phyloP scores from a whole-genome alignment of 1,140 invertebrate genomes.

The Aricia agestis region DNA sequence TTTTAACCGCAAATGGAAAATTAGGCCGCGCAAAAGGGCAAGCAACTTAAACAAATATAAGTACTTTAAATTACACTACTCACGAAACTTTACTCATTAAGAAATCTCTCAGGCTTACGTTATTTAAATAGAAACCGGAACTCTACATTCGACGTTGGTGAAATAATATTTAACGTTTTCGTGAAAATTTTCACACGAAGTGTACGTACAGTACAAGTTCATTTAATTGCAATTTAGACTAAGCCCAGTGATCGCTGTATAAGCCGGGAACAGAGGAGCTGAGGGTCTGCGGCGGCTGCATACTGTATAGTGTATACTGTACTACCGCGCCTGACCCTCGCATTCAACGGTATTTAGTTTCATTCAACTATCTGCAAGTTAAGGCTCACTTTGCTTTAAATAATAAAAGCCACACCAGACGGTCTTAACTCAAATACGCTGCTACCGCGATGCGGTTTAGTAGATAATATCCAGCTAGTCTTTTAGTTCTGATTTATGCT shows the following conservation, averaged over 20 bases:
- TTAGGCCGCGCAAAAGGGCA: not conserved
- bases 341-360: slow-evolving; percentile 39
- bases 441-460: not conserved
- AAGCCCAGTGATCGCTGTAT: slow-evolving; percentile 51
- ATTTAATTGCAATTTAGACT: slow-evolving; percentile 59
- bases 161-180: not conserved
- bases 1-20: not conserved
- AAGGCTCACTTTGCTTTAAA: slow-evolving; percentile 24
- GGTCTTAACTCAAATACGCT: slow-evolving; percentile 3
- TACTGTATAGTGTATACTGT: slow-evolving; percentile 32
- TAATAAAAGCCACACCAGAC: slow-evolving; percentile 17
- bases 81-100: not conserved
- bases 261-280: slow-evolving; percentile 50
- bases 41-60: not conserved
- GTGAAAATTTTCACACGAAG: not conserved
- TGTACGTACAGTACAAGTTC: slow-evolving; percentile 4
- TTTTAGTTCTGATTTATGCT: not conserved
- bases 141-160: not conserved
- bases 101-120: slow-evolving; percentile 4
- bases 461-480: not conserved
- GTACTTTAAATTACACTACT: not conserved
- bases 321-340: slow-evolving; percentile 27
- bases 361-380: slow-evolving; percentile 38
- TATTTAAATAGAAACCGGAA: slow-evolving; percentile 12
- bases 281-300: slow-evolving; percentile 40